Conservation (phyloP, 2,888 invertebrate species). For the Hyles lineata region DNA sequence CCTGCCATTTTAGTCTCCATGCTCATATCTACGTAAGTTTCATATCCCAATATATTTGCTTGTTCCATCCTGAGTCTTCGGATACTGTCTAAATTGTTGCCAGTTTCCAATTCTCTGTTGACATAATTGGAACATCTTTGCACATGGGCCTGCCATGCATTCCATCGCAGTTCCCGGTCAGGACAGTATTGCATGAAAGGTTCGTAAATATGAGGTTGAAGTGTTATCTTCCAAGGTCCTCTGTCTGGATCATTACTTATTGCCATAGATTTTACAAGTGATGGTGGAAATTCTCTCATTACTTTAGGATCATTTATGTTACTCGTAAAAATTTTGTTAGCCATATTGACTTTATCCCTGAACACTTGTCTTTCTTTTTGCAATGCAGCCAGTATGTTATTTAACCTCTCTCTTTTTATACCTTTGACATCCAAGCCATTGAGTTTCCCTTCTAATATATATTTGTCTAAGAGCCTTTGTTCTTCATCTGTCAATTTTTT, state of each 20-base stretch:
- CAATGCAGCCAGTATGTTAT: constrained; percentile 79
- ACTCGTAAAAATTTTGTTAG: constrained; percentile 88
- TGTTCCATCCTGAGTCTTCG: constrained; percentile 87
- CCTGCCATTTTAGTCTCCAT: constrained; percentile 98
- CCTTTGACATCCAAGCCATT: constrained; percentile 90
- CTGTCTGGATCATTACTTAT: constrained; percentile 85
- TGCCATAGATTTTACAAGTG: constrained; percentile 87
- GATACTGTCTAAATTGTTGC: constrained; percentile 91
- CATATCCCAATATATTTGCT: constrained; percentile 91
- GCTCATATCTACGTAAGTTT: constrained; percentile 92
- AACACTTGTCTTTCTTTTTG: constrained; percentile 86
- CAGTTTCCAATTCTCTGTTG: constrained; percentile 88
- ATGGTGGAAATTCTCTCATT: constrained; percentile 90
- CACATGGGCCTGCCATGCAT: constrained; percentile 92
- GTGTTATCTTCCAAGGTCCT: constrained; percentile 94
- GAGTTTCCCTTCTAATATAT: constrained; percentile 91
- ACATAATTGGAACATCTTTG: constrained; percentile 87
- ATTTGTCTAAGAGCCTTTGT: constrained; percentile 90
- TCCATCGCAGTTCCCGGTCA: constrained; percentile 90
- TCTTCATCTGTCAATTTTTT: constrained; percentile 85
- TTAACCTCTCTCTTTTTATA: constrained; percentile 74
- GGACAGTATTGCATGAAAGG: constrained; percentile 94
- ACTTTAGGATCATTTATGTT: constrained; percentile 87
- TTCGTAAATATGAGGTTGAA: constrained; percentile 89
- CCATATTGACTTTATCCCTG: constrained; percentile 87